Percentiles rank a stretch among this genome's conserved stretches.
Evolutionary conservation across 2,797 vertebrate species (phyloP).

Genomic region (Columba guinea): DNA sequence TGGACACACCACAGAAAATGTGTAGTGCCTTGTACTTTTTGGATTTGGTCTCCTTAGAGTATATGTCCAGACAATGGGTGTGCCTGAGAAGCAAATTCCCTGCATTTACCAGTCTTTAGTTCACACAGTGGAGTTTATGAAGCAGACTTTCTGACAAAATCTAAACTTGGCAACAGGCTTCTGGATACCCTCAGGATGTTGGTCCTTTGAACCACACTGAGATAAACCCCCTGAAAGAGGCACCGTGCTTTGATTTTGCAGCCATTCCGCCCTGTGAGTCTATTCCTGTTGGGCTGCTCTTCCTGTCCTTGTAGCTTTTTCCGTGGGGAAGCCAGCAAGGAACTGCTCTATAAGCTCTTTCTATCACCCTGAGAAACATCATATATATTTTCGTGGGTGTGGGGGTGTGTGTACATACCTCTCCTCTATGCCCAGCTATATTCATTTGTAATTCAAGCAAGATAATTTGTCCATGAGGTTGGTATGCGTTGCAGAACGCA

Average conservation of each 20-base stretch:
- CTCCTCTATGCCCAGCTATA: neutral
- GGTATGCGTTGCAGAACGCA: neutral
- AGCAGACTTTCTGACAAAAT: neutral
- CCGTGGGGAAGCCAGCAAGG: neutral
- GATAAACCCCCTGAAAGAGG: neutral
- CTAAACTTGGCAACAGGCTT: neutral
- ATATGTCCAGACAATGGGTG: neutral
- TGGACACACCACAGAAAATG: neutral
- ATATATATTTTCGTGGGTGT: fast-evolving
- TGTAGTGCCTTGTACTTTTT: neutral
- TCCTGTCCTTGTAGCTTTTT: neutral
- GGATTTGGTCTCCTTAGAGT: neutral
- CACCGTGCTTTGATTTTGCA: neutral
- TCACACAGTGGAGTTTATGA: neutral
- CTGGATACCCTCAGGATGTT: neutral
- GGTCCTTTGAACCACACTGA: neutral
- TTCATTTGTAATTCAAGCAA: neutral
- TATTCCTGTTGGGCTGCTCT: fast-evolving
- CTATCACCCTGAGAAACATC: neutral
- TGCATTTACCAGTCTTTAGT: neutral
- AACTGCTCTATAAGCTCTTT: neutral
- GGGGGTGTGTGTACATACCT: fast-evolving
- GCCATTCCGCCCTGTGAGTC: neutral
- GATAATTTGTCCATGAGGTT: neutral
- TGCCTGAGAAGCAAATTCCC: neutral